Evolutionary conservation across 2,888 invertebrate genomes (phyloP), one percentile per base, ranked within the genome.

Genomic region (Ennomos erosarius): DNA sequence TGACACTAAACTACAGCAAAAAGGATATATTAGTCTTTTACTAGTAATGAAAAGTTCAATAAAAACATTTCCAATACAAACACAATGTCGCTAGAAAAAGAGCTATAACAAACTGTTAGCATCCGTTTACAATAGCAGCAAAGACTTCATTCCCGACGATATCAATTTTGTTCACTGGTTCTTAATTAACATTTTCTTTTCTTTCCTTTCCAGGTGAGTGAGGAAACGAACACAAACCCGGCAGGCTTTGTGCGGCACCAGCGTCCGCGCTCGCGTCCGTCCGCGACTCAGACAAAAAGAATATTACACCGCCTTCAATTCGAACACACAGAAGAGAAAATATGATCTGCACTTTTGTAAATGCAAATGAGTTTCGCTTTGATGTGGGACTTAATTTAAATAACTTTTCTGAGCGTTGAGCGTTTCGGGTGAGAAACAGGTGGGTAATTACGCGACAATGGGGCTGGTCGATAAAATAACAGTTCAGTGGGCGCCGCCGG

Each of bases 161-260:
- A 91, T 91, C 88, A 87, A 86, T 90, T 88, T 88, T 86, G 82
- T 82, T 87, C 90, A 88, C 86, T 87, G 85, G 81, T 84, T 90
- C 84, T 91, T 92, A 91, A 92, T 92, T 92, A 92, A 92, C 88
- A 87, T 89, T 89, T 88, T 87, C 88, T 88, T 90, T 91, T 91
- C 90, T 90, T 90, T 90, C 82, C 81, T 88, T 91, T 90, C 84
- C 90, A 91, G 89, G 90, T 91, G 90, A 92, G 91, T 91, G 88
- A 87, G 80, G 82, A 80, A 81, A 76, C 78, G 85, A 88, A 88
- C 82, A 87, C 84, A 85, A 86, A 85, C 83, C 84, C 78, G 75
- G 76, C 78, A 76, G 78, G 85, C 88, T 87, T 89, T 88, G 85
- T 87, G 79, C 72, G 78, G 75, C 76, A 78, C 76, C 77, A 75